These are phyloP conservation scores for Amorpha juglandis DNA, from an alignment of 2,888 invertebrate species.

Conservation along the genomic window DNA sequence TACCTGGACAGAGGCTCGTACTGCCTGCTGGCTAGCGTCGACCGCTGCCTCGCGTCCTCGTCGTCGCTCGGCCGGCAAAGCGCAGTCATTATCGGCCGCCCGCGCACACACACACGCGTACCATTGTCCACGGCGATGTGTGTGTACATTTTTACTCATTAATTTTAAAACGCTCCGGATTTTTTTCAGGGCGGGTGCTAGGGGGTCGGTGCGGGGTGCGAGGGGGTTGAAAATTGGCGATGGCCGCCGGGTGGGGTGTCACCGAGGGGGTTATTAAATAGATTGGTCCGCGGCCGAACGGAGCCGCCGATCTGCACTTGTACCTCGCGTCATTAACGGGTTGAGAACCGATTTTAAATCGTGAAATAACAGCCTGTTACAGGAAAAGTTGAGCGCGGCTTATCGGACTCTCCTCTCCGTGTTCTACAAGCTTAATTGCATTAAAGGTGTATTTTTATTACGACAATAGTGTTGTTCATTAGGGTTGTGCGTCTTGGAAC, in stretches of 20 bases:
- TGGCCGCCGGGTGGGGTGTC: constrained; percentile 84
- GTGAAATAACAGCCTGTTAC: constrained; percentile 84
- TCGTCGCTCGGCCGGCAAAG: constrained; percentile 60
- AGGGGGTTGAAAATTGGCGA: constrained; percentile 82
- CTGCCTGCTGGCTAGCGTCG: constrained; percentile 44
- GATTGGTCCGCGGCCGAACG: constrained; percentile 85
- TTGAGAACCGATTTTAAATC: constrained; percentile 84
- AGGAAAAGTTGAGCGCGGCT: constrained; percentile 82
- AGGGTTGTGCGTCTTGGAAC: constrained; percentile 34
- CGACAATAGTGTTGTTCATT: constrained; percentile 56
- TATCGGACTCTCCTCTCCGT: constrained; percentile 71
- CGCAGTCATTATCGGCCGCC: constrained; percentile 74
- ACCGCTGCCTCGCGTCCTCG: constrained; percentile 43
- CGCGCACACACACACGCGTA: constrained; percentile 67
- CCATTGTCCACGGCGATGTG: constrained; percentile 74
- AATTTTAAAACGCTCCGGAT: constrained; percentile 85
- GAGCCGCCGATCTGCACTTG: constrained; percentile 84
- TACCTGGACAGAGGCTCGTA: constrained; percentile 26
- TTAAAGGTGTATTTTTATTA: constrained; percentile 67
- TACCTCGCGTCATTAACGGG: constrained; percentile 84
- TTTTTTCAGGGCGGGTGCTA: constrained; percentile 84
- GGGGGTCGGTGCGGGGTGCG: constrained; percentile 64
- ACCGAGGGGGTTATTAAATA: constrained; percentile 85
- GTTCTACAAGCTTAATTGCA: constrained; percentile 78
- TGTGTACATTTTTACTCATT: constrained; percentile 85